Conservation (phyloP, 2,113 vertebrate species). For the Ptilorrhoa leucosticta region DNA sequence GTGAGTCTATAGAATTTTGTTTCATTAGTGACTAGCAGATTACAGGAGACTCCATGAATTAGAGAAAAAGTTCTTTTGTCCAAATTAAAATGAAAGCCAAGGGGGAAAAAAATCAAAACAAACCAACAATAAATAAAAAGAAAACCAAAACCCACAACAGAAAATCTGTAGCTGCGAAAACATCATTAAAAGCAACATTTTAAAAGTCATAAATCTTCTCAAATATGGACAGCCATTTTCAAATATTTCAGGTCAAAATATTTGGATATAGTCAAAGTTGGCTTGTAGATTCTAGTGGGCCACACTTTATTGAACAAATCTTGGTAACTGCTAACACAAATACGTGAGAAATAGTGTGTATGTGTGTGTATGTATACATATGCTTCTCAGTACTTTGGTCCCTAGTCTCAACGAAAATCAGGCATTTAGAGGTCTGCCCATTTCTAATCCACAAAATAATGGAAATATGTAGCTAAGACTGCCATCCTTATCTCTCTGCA, state of each 20-base stretch:
- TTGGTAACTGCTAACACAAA: not conserved
- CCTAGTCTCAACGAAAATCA: not conserved
- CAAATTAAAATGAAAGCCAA: not conserved
- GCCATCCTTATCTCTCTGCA: not conserved
- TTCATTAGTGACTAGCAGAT: not conserved
- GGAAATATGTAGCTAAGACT: not conserved
- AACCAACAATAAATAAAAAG: not conserved
- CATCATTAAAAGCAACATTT: not conserved
- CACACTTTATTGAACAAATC: not conserved
- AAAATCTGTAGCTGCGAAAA: not conserved
- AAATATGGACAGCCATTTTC: not conserved
- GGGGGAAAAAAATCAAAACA: not conserved
- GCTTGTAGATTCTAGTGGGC: not conserved
- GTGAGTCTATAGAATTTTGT: not conserved
- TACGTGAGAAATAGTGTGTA: not conserved
- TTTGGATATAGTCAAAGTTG: not conserved
- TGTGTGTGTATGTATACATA: fast-evolving
- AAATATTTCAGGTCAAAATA: not conserved
- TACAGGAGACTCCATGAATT: not conserved
- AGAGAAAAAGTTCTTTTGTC: not conserved
- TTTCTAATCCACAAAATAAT: conserved; percentile 32
- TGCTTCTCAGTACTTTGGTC: not conserved
- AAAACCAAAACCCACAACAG: not conserved
- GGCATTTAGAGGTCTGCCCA: not conserved
- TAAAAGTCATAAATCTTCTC: not conserved